phyloP scores from a whole-genome alignment of 92 coral and sea anemone genomes.

The Parazoanthus darwini region DNA sequence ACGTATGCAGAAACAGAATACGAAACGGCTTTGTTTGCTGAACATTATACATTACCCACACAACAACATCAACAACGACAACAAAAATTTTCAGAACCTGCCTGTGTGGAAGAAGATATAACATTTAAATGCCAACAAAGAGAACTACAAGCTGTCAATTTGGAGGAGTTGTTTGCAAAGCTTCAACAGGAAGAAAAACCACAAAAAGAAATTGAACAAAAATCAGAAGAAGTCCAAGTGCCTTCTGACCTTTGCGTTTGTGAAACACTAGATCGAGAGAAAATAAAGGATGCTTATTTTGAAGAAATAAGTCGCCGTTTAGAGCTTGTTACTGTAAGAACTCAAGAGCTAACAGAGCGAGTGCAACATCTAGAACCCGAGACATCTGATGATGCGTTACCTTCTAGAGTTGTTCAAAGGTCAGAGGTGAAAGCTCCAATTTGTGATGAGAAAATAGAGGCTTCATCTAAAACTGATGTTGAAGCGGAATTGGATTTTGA shows the following conservation, averaged over 20 bases:
- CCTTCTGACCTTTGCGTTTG: constrained; percentile 35
- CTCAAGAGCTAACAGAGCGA: constrained; percentile 10
- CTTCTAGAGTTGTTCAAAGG: background rate
- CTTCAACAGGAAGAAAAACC: background rate
- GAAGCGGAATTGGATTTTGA: constrained; percentile 34
- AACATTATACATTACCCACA: background rate
- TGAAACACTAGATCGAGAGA: constrained; percentile 29
- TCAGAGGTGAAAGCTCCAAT: background rate
- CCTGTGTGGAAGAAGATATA: constrained; percentile 3
- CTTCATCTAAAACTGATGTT: background rate
- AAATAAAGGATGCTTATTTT: constrained; percentile 12
- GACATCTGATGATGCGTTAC: background rate
- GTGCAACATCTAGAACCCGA: constrained; percentile 2
- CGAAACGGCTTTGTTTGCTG: constrained; percentile 22
- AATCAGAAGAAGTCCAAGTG: constrained; percentile 40
- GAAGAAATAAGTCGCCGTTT: constrained; percentile 18
- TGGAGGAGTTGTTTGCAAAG: constrained; percentile 4
- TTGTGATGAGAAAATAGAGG: constrained; percentile 6
- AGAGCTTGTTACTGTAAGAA: constrained; percentile 24
- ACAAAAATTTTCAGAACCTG: background rate
- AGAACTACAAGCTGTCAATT: background rate
- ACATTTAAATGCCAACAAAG: constrained; percentile 14
- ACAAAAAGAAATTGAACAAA: background rate
- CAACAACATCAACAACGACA: background rate
- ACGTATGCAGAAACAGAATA: background rate